Base-by-base conservation (phyloP, 2,888 invertebrate genomes). In the Theristus sp. region DNA sequence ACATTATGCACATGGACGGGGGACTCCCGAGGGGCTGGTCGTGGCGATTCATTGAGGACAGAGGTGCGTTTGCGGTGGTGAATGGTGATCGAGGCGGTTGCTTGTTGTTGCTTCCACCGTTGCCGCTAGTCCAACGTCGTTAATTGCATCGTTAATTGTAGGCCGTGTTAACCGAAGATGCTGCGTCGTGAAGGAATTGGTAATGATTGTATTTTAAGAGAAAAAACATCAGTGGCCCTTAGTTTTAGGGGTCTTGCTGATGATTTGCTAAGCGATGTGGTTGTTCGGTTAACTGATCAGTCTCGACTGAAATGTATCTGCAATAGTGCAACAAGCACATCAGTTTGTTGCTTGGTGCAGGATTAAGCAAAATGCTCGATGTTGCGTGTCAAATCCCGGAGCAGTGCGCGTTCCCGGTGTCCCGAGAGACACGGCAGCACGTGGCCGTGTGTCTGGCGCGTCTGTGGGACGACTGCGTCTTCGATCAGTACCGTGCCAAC, bases 381-480 rank as follows among this genome's bases (percentile, higher is more conserved):
- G 87, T 94, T 2, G 88, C 90, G 62, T 87, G 89, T 68, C 91
- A 94, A 75, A 78, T 96, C 60, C 86, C 89, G 69, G 93, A 94
- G 72, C 88, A 86, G 70, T 69, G 73, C 65, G 83, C 87, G 0
- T 87, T 96, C 84, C 83, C 84, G 49, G 85, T 93, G 49, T 89
- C 91, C 1, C 77, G 83, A 0, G 87, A 89, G 22, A 91, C 94
- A 0, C 80, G 87, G 63, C 88, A 90, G 31, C 85, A 94, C 68
- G 86, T 89, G 1, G 86, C 94, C 0, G 88, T 93, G 20, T 88
- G 90, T 66, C 78, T 98, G 62, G 83, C 88, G 1, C 83, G 85
- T 69, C 82, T 96, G 62, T 94, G 91, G 76, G 93, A 94, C 69
- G 93, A 93, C 72, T 89, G 93, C 87, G 87, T 88, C 72, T 88